A percentile compares a stretch with the other conserved stretches of the same genome.
Conservation (phyloP, 2,113 vertebrate species). For the Kobus ellipsiprymnus region DNA sequence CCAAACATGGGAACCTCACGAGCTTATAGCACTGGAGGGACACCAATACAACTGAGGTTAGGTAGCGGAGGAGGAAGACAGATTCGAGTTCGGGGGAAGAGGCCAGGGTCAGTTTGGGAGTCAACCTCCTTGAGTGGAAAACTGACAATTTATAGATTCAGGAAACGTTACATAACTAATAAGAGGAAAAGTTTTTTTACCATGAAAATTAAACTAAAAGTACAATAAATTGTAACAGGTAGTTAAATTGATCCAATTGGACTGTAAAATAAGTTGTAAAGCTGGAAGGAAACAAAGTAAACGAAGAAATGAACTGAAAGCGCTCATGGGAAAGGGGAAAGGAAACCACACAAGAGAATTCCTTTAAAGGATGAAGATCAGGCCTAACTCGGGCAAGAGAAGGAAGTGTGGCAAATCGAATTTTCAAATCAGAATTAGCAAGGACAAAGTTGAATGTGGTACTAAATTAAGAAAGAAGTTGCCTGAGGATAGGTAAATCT, state of each 20-base stretch:
- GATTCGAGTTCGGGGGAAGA: background rate
- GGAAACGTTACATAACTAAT: background rate
- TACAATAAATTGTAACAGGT: background rate
- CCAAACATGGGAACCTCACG: background rate
- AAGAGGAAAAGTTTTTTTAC: background rate
- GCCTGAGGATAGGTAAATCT: background rate
- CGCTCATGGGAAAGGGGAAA: background rate
- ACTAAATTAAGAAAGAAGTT: background rate
- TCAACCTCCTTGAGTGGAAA: background rate
- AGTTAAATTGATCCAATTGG: background rate
- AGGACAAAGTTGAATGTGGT: background rate
- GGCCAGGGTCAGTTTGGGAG: background rate
- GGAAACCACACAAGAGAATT: background rate
- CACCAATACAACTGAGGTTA: background rate
- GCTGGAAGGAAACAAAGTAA: background rate
- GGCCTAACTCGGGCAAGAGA: background rate
- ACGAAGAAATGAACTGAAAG: background rate
- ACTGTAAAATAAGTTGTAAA: background rate
- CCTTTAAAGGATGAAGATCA: background rate
- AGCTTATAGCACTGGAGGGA: background rate
- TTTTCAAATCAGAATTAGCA: background rate
- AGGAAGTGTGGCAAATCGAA: background rate
- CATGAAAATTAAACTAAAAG: conserved; percentile 14
- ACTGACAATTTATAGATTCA: background rate
- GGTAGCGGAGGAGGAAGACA: background rate